phyloP scores from a whole-genome alignment of 2,113 vertebrate species.

The Leucosticte australis region DNA sequence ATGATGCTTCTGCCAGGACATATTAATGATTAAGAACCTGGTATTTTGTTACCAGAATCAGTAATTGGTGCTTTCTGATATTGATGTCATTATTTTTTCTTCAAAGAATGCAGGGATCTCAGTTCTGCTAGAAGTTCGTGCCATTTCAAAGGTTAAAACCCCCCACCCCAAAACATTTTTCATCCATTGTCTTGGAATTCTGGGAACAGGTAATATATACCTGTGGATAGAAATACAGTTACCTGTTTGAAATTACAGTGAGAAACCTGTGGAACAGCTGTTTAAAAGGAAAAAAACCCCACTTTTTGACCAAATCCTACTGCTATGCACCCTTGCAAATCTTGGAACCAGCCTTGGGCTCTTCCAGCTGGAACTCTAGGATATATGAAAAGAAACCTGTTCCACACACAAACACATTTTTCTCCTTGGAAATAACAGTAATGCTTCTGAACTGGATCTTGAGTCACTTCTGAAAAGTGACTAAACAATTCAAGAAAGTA shows the following conservation, averaged over 20 bases:
- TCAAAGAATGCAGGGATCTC: neutral
- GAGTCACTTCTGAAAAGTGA: neutral
- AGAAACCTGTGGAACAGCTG: neutral
- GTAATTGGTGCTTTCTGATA: neutral
- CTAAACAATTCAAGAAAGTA: neutral
- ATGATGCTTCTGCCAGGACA: neutral
- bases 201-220: neutral
- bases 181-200: neutral
- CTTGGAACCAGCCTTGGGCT: neutral
- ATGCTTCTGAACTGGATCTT: neutral
- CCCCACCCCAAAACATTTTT: neutral
- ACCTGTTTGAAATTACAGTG: neutral
- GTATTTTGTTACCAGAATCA: neutral
- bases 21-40: neutral
- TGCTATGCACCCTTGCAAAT: neutral
- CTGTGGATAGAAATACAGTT: neutral
- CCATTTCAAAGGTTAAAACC: neutral
- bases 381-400: neutral
- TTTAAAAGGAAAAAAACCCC: neutral
- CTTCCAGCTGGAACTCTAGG: neutral
- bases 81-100: neutral
- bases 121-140: neutral
- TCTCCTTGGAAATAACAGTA: neutral
- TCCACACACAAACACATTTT: neutral
- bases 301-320: neutral